phyloP scores from a whole-genome alignment of 2,888 invertebrate genomes.

The Acanthosepion esculentum region DNA sequence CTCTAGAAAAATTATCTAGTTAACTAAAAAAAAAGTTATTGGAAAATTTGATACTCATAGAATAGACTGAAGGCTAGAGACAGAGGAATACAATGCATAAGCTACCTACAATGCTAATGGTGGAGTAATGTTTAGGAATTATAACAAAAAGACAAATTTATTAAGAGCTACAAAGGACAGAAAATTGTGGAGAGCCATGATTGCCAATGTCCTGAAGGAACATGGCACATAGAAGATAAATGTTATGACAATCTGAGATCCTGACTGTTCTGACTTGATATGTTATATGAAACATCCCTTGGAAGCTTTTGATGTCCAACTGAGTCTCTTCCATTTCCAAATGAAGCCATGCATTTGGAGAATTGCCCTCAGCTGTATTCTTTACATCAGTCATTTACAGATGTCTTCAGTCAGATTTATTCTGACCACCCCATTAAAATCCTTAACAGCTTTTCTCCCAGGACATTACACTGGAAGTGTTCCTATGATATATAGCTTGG shows the following conservation, averaged over 20 bases:
- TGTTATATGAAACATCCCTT: neutral
- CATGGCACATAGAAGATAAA: no score
- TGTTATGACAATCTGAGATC: neutral
- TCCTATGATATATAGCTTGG: neutral
- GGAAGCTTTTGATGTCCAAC: neutral
- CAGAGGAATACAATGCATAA: no score
- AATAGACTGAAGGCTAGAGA: no score
- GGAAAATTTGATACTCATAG: no score
- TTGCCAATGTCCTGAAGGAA: no score
- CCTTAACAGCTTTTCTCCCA: neutral
- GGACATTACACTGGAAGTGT: neutral
- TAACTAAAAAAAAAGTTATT: no score
- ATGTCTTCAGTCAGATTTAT: neutral
- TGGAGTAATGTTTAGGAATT: no score
- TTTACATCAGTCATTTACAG: conserved; percentile 6
- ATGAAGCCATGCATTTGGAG: neutral
- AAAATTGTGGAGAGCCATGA: neutral
- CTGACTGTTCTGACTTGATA: neutral
- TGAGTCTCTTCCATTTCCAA: neutral
- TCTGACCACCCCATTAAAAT: neutral
- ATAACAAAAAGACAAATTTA: no score
- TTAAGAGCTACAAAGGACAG: no score
- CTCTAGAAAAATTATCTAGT: no score
- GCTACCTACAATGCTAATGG: no score
- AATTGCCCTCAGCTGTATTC: neutral